These are phyloP conservation scores for Micronycteris hirsuta DNA, from an alignment of 2,113 vertebrate species.

Conservation along the genomic window DNA sequence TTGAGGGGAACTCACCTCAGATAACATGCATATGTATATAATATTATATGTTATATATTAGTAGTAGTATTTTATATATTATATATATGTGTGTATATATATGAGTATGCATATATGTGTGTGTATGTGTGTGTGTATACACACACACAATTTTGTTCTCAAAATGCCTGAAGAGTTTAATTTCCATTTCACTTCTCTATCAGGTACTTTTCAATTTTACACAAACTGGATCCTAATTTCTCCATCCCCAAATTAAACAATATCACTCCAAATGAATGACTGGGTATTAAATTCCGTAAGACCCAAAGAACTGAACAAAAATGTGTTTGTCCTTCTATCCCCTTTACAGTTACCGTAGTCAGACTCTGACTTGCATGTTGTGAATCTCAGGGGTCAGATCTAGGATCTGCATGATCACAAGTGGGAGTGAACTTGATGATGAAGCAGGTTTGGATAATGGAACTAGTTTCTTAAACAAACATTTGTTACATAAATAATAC, in stretches of 20 bases:
- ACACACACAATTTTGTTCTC: background rate
- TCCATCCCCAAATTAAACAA: background rate
- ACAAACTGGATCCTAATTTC: background rate
- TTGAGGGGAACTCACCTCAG: background rate
- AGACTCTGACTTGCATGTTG: background rate
- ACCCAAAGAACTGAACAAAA: background rate
- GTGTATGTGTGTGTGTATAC: background rate
- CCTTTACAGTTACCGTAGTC: background rate
- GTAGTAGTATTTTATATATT: background rate
- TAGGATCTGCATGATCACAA: background rate
- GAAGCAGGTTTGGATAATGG: background rate
- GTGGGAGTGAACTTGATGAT: background rate
- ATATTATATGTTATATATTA: no score
- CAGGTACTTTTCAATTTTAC: background rate
- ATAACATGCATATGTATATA: background rate
- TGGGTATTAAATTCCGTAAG: background rate
- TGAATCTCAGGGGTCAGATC: background rate
- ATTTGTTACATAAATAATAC: background rate
- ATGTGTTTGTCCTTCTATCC: background rate
- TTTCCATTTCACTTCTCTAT: background rate
- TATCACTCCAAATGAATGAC: background rate
- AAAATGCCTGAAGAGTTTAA: no score
- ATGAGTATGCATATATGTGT: no score
- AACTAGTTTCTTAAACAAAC: background rate
- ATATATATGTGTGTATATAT: background rate